Evolutionary conservation across 2,888 invertebrate species (phyloP).

Genomic region (Hirtodrosophila alboralis): DNA sequence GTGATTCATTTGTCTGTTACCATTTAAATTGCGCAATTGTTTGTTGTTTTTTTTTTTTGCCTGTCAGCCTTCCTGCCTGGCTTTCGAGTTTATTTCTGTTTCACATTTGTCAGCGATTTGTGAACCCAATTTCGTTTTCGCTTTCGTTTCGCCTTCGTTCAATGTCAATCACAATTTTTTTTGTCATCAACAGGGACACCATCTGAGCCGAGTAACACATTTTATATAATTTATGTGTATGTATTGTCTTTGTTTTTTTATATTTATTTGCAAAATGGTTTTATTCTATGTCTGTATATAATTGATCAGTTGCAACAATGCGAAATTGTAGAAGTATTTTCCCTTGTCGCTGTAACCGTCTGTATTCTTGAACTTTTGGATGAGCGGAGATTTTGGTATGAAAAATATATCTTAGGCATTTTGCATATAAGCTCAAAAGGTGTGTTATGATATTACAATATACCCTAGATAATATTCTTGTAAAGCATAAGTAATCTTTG

Average conservation of each 20-base stretch:
- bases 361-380: too few relatives aligned
- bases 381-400: too few relatives aligned
- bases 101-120: slow-evolving; percentile 22
- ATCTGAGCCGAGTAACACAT: slow-evolving; percentile 11
- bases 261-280: slow-evolving; percentile 6
- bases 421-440: too few relatives aligned
- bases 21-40: slow-evolving; percentile 50
- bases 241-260: background rate
- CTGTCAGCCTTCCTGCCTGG: slow-evolving; percentile 16
- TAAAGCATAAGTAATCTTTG: too few relatives aligned
- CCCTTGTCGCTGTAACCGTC: background rate
- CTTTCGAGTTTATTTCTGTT: slow-evolving; percentile 15
- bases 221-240: slow-evolving; percentile 30
- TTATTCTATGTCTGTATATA: background rate
- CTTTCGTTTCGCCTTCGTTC: slow-evolving; percentile 18
- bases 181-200: slow-evolving; percentile 14
- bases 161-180: slow-evolving; percentile 25
- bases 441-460: too few relatives aligned
- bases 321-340: background rate
- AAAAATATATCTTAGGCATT: too few relatives aligned
- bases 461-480: too few relatives aligned
- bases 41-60: slow-evolving; percentile 17
- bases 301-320: slow-evolving; percentile 1
- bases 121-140: slow-evolving; percentile 13
- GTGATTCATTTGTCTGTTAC: slow-evolving; percentile 45